These are phyloP conservation scores for Acanthacorydalis orientalis DNA, from an alignment of 2,888 invertebrate species.

Conservation along the genomic window DNA sequence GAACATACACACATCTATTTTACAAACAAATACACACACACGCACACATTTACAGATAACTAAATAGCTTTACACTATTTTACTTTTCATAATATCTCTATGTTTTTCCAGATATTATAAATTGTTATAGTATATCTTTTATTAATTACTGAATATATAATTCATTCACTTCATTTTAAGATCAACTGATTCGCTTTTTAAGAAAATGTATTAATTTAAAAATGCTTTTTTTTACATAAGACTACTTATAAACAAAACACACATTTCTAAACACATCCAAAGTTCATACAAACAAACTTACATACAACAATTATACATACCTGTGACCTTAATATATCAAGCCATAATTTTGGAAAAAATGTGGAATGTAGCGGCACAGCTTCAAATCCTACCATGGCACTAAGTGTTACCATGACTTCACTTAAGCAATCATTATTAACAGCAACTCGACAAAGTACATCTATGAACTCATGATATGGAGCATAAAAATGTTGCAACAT, in stretches of 20 bases:
- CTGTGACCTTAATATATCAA: conserved; percentile 66
- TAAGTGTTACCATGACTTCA: conserved; percentile 69
- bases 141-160: no score
- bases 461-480: conserved; percentile 82
- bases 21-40: background rate
- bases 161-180: no score
- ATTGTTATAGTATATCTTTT: no score
- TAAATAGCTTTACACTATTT: no score
- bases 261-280: no score
- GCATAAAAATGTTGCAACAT: conserved; percentile 61
- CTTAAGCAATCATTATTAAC: conserved; percentile 76
- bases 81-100: no score
- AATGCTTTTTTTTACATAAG: no score
- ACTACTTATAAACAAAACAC: no score
- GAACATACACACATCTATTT: background rate
- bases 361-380: conserved; percentile 76
- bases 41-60: background rate
- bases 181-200: no score
- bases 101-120: no score
- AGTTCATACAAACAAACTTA: no score
- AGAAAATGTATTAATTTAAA: no score
- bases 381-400: conserved; percentile 81
- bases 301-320: conserved; percentile 23
- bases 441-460: conserved; percentile 72
- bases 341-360: conserved; percentile 83